These are phyloP conservation scores for Xestia c-nigrum DNA, from an alignment of 2,888 invertebrate genomes.

Conservation along the genomic window DNA sequence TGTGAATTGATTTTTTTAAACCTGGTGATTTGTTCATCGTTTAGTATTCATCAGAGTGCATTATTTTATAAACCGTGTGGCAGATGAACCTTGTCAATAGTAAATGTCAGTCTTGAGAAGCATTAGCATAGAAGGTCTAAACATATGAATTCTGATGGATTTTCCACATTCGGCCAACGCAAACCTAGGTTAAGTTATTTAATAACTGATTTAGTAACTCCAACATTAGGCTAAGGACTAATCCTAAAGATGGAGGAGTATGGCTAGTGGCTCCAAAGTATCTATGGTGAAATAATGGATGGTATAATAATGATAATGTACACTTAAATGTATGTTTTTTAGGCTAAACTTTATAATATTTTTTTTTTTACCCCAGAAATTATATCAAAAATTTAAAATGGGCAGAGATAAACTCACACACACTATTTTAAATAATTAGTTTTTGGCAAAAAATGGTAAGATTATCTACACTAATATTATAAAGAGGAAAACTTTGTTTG, in stretches of 20 bases:
- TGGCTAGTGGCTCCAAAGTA: background rate
- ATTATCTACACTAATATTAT: too few relatives aligned
- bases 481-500: too few relatives aligned
- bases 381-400: background rate
- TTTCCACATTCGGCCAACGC: background rate
- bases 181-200: background rate
- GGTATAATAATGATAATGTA: background rate
- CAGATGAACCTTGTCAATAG: background rate
- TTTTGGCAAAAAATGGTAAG: background rate
- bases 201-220: background rate
- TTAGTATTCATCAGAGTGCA: background rate
- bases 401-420: background rate
- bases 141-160: background rate
- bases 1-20: background rate
- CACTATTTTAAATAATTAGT: background rate
- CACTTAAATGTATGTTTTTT: too few relatives aligned
- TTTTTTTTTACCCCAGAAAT: background rate
- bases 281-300: background rate
- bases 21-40: background rate
- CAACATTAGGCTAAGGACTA: background rate
- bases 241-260: background rate
- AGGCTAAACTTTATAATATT: too few relatives aligned
- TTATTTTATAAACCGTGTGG: background rate
- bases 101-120: background rate
- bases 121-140: background rate